Evolutionary conservation across 2,113 vertebrate genomes (phyloP).

Genomic region (Micromys minutus): DNA sequence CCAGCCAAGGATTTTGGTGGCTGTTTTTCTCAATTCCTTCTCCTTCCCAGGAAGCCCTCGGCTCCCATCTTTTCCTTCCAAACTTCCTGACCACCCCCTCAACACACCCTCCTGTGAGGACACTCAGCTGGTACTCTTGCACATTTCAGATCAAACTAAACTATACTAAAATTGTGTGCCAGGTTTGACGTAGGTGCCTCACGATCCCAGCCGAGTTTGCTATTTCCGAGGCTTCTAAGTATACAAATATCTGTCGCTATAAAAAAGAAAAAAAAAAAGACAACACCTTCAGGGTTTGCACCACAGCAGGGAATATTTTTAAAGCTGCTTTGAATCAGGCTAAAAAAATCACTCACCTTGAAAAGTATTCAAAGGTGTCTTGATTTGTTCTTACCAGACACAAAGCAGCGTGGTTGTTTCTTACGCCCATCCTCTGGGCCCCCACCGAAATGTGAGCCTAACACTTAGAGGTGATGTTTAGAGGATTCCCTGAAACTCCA

Average conservation of each 20-base stretch:
- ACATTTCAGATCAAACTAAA: constrained; percentile 61
- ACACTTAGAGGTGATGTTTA: constrained; percentile 37
- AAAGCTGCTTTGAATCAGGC: constrained; percentile 57
- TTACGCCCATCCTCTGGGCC: neutral
- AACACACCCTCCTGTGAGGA: constrained; percentile 20
- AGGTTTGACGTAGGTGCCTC: constrained; percentile 76
- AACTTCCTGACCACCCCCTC: constrained; percentile 21
- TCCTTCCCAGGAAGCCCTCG: neutral
- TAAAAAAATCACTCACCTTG: constrained; percentile 65
- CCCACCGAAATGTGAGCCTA: neutral
- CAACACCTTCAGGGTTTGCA: constrained; percentile 53
- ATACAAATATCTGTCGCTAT: constrained; percentile 65
- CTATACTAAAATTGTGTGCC: constrained; percentile 61
- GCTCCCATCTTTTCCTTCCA: constrained; percentile 47
- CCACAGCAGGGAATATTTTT: constrained; percentile 53
- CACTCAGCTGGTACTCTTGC: constrained; percentile 58
- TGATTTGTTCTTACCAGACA: neutral
- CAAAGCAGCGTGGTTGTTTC: neutral
- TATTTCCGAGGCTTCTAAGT: constrained; percentile 72
- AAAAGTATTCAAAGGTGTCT: constrained; percentile 56
- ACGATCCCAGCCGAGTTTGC: constrained; percentile 67
- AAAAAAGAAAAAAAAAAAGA: constrained; percentile 69
- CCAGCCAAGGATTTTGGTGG: constrained; percentile 27
- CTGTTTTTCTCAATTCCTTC: neutral
- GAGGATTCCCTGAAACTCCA: neutral